These are phyloP conservation scores for Cyphomyrus plagiostoma DNA, from an alignment of 2,113 vertebrate genomes.

Conservation along the genomic window DNA sequence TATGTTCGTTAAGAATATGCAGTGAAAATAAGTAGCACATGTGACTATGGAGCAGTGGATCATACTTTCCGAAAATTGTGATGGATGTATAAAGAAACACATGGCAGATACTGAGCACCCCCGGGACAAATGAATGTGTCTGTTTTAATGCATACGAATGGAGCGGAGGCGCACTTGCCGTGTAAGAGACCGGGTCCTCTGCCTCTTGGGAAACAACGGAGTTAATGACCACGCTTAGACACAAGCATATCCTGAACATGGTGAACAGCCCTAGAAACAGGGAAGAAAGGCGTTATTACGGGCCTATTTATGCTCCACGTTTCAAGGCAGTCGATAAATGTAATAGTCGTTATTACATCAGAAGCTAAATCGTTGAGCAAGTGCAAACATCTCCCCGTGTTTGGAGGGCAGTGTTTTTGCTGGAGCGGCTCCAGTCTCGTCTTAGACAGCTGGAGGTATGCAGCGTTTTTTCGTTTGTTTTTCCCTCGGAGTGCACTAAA, in stretches of 20 bases:
- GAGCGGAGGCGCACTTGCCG: constrained; percentile 65
- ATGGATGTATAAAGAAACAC: neutral
- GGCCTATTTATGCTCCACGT: neutral
- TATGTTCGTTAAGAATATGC: neutral
- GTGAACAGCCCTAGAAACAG: constrained; percentile 52
- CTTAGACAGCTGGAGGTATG: neutral
- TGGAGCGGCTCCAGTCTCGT: constrained; percentile 31
- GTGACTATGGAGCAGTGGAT: neutral
- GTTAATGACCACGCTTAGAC: constrained; percentile 68
- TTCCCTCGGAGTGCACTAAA: neutral
- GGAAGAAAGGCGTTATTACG: constrained; percentile 23
- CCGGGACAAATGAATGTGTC: neutral
- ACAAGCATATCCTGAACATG: constrained; percentile 81
- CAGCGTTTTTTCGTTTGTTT: neutral
- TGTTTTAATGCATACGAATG: neutral
- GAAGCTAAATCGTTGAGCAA: constrained; percentile 59
- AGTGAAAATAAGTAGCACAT: neutral
- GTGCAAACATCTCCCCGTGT: constrained; percentile 58
- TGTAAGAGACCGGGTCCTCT: constrained; percentile 87
- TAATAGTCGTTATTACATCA: constrained; percentile 63
- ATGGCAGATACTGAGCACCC: neutral
- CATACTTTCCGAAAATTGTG: neutral
- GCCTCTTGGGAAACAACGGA: constrained; percentile 74
- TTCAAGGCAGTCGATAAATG: constrained; percentile 48
- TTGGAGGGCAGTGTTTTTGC: constrained; percentile 49